These are phyloP conservation scores for Venustoraphidia nigricollis DNA, from an alignment of 2,888 invertebrate species.

Conservation along the genomic window DNA sequence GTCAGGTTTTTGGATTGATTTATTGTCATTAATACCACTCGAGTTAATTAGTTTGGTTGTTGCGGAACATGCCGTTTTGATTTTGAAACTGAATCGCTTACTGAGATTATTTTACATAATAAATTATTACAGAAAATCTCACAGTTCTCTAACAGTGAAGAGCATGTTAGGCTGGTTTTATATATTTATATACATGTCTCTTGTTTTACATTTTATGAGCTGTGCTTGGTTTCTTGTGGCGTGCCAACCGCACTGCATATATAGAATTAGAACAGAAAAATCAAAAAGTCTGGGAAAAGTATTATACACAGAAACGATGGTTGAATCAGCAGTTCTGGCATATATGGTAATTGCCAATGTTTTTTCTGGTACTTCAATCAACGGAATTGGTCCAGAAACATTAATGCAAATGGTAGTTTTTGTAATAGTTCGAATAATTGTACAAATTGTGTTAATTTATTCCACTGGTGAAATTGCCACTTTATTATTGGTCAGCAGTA, in stretches of 20 bases:
- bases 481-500: slow-evolving; percentile 11
- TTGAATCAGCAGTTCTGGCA: slow-evolving; percentile 6
- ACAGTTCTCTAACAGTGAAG: slow-evolving; percentile 9
- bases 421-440: neutral
- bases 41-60: slow-evolving; percentile 8
- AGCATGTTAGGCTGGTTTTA: slow-evolving; percentile 13
- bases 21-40: slow-evolving; percentile 13
- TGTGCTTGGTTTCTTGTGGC: slow-evolving; percentile 6
- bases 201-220: slow-evolving; percentile 6
- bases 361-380: slow-evolving; percentile 9
- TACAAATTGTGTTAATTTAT: neutral
- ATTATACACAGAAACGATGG: neutral
- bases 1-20: slow-evolving; percentile 13
- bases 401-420: slow-evolving; percentile 1
- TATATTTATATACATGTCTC: slow-evolving; percentile 6
- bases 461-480: slow-evolving; percentile 8
- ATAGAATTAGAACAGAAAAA: no score
- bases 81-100: neutral
- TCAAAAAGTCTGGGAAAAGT: neutral
- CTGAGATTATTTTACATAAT: slow-evolving; percentile 10
- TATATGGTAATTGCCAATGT: slow-evolving; percentile 9
- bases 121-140: slow-evolving; percentile 9
- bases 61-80: neutral
- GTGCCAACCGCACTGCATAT: neutral
- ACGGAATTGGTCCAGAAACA: slow-evolving; percentile 5